Conservation (phyloP, 92 coral and sea anemone genomes). For the Parazoanthus atlanticus region DNA sequence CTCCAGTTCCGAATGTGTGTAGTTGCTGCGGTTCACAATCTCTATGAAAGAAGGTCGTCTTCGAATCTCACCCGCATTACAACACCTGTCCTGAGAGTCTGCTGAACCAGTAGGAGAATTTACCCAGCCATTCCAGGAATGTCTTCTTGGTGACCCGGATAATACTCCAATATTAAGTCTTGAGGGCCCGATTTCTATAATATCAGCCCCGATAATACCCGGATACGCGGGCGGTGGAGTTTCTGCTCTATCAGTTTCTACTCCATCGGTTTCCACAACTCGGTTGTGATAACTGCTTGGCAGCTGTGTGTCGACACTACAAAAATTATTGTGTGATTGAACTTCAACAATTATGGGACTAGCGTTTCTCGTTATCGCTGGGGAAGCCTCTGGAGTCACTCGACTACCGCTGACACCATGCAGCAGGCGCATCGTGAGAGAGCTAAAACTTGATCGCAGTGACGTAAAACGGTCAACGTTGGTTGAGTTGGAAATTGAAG, state of each 20-base stretch:
- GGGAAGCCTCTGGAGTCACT: constrained; percentile 2
- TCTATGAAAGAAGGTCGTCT: background rate
- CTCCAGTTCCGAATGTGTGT: background rate
- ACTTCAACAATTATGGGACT: background rate
- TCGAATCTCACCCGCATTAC: background rate
- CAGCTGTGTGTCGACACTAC: background rate
- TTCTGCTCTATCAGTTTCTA: constrained; percentile 49
- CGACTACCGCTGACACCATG: background rate
- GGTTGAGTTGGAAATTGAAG: constrained; percentile 45
- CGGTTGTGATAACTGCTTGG: constrained; percentile 12
- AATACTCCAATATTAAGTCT: no score
- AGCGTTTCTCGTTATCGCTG: background rate
- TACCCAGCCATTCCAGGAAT: constrained; percentile 12
- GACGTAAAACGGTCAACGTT: constrained; percentile 24
- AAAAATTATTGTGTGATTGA: background rate
- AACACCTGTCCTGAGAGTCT: background rate
- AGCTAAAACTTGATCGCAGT: background rate
- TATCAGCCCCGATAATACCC: constrained; percentile 44
- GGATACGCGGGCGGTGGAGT: constrained; percentile 79
- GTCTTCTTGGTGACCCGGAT: background rate
- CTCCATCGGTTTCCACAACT: constrained; percentile 39
- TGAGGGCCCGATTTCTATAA: background rate
- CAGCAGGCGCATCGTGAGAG: background rate
- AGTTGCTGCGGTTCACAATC: background rate
- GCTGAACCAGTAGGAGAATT: background rate